These are phyloP conservation scores for Lamproptera curius DNA, from an alignment of 2,888 invertebrate genomes.

Conservation along the genomic window DNA sequence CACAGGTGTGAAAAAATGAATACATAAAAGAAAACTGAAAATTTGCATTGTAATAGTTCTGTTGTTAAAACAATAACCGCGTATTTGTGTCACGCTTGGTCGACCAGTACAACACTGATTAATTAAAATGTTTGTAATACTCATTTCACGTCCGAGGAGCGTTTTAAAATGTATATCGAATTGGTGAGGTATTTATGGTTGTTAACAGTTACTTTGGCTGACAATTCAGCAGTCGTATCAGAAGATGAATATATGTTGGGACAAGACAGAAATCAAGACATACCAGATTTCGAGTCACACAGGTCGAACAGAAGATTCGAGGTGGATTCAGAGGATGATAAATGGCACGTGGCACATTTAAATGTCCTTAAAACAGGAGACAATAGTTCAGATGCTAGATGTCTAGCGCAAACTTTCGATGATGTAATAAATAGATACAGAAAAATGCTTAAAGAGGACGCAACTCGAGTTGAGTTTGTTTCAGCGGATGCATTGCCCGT, in stretches of 20 bases:
- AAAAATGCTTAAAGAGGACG: conserved; percentile 42
- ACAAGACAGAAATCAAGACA: conserved; percentile 17
- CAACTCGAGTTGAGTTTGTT: conserved; percentile 43
- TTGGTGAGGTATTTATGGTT: not conserved
- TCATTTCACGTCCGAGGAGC: too few relatives aligned
- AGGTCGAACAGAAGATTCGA: conserved; percentile 34
- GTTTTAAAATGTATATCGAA: conserved; percentile 15
- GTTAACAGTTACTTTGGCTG: not conserved
- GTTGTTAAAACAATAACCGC: too few relatives aligned
- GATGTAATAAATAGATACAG: conserved; percentile 41
- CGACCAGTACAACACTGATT: not conserved
- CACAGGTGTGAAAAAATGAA: too few relatives aligned
- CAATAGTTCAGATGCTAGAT: conserved; percentile 31
- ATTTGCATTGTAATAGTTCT: too few relatives aligned
- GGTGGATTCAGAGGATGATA: conserved; percentile 37
- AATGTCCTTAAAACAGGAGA: conserved; percentile 34
- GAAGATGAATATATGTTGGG: conserved; percentile 24
- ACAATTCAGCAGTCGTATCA: conserved; percentile 4
- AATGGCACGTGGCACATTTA: conserved; percentile 51
- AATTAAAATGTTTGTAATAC: conserved; percentile 11
- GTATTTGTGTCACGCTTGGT: conserved; percentile 8
- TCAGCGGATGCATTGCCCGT: conserved; percentile 40
- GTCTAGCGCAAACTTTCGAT: conserved; percentile 40
- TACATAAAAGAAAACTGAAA: too few relatives aligned
- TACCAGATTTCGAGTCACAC: conserved; percentile 20